Evolutionary conservation across 2,113 vertebrate species (phyloP).

Genomic region (Recurvirostra avosetta): DNA sequence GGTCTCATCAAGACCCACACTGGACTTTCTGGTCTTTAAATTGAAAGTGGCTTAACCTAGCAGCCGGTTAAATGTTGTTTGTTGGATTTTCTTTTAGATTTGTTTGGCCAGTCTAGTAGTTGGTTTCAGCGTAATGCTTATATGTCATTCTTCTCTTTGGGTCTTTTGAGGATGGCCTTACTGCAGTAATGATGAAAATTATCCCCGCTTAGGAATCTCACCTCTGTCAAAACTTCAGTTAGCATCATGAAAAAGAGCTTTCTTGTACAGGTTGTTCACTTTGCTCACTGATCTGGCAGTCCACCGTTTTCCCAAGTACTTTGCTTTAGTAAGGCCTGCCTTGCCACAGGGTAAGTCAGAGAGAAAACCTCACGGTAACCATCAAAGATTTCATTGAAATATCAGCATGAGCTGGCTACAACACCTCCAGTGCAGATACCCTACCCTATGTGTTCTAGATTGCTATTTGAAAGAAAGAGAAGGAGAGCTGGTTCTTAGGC

Average conservation of each 20-base stretch:
- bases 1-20: neutral
- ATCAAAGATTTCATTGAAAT: neutral
- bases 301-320: neutral
- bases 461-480: neutral
- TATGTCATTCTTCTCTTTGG: neutral
- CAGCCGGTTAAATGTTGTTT: neutral
- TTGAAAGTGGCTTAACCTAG: neutral
- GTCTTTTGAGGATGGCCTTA: neutral
- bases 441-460: neutral
- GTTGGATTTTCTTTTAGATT: neutral
- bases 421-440: neutral
- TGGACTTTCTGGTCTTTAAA: neutral
- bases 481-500: neutral
- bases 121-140: neutral
- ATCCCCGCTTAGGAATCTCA: neutral
- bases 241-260: neutral
- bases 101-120: neutral
- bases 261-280: neutral
- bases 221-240: neutral
- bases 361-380: neutral
- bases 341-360: neutral
- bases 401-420: neutral
- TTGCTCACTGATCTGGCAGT: neutral
- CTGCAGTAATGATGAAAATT: neutral
- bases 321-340: neutral